Evolutionary conservation across 2,113 vertebrate species (phyloP).

Genomic region (Urocolius indicus): DNA sequence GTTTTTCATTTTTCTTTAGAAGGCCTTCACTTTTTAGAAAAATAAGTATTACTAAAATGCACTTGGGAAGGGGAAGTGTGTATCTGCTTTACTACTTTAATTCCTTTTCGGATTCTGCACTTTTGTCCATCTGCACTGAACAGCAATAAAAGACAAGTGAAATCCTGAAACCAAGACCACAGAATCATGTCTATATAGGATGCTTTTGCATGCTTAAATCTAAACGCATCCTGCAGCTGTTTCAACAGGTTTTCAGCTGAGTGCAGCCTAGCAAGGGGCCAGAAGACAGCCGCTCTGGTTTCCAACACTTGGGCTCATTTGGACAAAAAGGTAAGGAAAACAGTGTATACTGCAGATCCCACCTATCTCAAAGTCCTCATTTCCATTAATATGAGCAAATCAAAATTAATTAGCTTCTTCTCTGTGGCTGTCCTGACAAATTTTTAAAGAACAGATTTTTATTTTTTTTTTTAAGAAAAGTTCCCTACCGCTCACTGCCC

Average conservation of each 20-base stretch:
- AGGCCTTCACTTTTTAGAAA: not conserved
- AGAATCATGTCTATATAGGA: not conserved
- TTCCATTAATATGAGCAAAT: not conserved
- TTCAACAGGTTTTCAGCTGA: not conserved
- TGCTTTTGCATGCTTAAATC: not conserved
- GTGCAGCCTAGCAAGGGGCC: not conserved
- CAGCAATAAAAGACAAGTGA: not conserved
- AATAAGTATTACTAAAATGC: not conserved
- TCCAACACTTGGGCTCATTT: not conserved
- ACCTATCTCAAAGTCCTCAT: not conserved
- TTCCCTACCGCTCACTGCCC: not conserved
- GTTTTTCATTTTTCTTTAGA: not conserved
- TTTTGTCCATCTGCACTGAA: not conserved
- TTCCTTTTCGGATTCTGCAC: not conserved
- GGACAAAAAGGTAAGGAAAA: not conserved
- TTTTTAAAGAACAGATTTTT: not conserved
- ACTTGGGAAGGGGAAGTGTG: accelerated
- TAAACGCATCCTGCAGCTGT: not conserved
- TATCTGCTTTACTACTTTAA: not conserved
- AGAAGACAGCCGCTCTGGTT: not conserved
- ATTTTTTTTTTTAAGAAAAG: not conserved
- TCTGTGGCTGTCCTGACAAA: not conserved
- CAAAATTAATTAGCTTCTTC: not conserved
- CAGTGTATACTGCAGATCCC: not conserved
- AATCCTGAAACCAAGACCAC: not conserved